These are phyloP conservation scores for Drosophila dives DNA, from an alignment of 2,888 invertebrate species.

Conservation along the genomic window DNA sequence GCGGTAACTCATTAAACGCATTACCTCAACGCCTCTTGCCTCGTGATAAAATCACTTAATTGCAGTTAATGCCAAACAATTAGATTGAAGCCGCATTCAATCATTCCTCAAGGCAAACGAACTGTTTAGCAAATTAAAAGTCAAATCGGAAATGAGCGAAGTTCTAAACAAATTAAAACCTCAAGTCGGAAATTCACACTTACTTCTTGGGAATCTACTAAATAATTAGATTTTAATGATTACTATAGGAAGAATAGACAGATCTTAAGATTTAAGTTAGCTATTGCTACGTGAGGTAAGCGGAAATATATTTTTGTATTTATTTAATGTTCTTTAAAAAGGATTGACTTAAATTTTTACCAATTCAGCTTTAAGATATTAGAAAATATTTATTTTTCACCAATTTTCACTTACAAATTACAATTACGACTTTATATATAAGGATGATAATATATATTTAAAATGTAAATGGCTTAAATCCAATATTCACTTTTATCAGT, in stretches of 20 bases:
- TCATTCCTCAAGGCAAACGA: conserved; percentile 15
- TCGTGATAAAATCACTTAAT: conserved; percentile 43
- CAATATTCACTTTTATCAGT: not conserved
- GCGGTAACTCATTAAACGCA: conserved; percentile 48
- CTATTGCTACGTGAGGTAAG: not conserved
- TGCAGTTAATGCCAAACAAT: conserved; percentile 53
- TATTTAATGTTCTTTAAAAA: not conserved
- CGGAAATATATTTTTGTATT: not conserved
- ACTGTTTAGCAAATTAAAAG: conserved; percentile 21
- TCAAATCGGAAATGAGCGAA: conserved; percentile 10
- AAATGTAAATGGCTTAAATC: not conserved
- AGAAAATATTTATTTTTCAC: not conserved
- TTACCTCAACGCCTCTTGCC: conserved; percentile 26
- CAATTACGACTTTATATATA: not conserved
- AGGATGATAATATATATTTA: not conserved
- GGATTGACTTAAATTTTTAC: not conserved
- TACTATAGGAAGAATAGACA: not conserved
- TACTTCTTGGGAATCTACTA: not conserved
- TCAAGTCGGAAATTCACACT: conserved; percentile 17
- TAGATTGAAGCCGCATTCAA: conserved; percentile 9
- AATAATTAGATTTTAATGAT: not conserved
- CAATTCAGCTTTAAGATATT: not conserved
- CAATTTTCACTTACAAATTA: not conserved
- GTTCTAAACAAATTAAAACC: not conserved
- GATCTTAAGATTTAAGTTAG: not conserved